Evolutionary conservation across 2,797 vertebrate genomes (phyloP), one percentile per base, ranked within the genome.

Genomic region (Sternarchorhynchus goeldii): DNA sequence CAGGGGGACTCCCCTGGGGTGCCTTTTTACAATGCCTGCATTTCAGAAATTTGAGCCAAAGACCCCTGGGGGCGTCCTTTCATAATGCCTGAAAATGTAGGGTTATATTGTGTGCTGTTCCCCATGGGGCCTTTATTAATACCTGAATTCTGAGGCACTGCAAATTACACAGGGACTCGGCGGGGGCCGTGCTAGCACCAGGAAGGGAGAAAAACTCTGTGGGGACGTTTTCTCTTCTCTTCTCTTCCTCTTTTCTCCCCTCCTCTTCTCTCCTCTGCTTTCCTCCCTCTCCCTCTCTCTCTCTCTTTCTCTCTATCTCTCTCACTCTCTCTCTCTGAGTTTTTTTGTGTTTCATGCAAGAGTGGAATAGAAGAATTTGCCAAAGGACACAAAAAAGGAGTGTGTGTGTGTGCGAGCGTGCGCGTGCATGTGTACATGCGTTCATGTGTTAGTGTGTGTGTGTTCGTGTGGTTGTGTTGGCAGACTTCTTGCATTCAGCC

Each of bases 311-410:
- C 75, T 36, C 85, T 39, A 59, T 50, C 73, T 70, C 56, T 75
- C 69, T 25, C 56, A 76, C 69, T 69, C 64, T 84, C 85, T 84
- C 85, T 85, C 81, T 84, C 60, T 25, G 25, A 25, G 39, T 83
- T 87, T 88, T 88, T 88, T 93, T 85, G 85, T 86, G 87, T 95
- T 97, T 96, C 96, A 97, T 95, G 96, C 96, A 97, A 97, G 95
- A 97, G 92, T 95, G 94, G 96, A 96, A 97, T 94, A 94, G 95
- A 96, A 97, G 95, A 98, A 96, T 97, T 97, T 97, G 95, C 96
- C 96, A 98, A 96, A 97, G 95, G 96, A 97, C 95, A 96, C 94
- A 94, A 95, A 88, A 88, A 89, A 85, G 81, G 64, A 78, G 79
- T 81, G 83, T 82, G 84, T 85, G 76, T 81, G 63, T 73, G 78